Evolutionary conservation across 2,888 invertebrate species (phyloP).

Genomic region (Papilio gigon): DNA sequence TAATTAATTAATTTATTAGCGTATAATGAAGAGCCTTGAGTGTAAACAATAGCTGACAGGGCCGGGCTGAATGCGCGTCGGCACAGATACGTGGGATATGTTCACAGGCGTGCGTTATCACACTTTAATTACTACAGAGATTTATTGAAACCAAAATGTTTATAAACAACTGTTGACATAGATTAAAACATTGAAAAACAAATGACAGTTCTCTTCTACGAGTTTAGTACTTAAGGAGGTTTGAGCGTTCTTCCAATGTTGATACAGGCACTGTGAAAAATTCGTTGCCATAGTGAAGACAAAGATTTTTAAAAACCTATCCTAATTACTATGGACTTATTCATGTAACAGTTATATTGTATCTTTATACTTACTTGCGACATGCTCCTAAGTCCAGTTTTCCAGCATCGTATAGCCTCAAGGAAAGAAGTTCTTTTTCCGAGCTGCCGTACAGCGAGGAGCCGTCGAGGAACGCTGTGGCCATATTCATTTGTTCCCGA

Average conservation of each 20-base stretch:
- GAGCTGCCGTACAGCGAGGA: slow-evolving; percentile 91
- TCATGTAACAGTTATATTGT: not conserved
- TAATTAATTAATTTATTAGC: slow-evolving; percentile 39
- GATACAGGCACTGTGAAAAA: not conserved
- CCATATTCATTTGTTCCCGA: slow-evolving; percentile 93
- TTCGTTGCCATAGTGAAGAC: not conserved
- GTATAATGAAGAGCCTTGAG: slow-evolving; percentile 36
- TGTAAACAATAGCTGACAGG: slow-evolving; percentile 43
- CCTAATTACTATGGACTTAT: not conserved
- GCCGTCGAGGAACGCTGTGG: slow-evolving; percentile 91
- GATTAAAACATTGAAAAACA: not conserved
- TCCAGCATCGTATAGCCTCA: slow-evolving; percentile 88
- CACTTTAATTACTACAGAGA: slow-evolving; percentile 8
- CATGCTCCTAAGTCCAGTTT: slow-evolving; percentile 86
- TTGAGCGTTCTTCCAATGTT: not conserved
- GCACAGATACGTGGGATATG: slow-evolving; percentile 38
- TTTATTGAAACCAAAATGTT: slow-evolving; percentile 5
- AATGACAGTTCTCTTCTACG: too few relatives aligned
- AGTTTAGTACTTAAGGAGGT: too few relatives aligned
- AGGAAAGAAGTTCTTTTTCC: slow-evolving; percentile 85
- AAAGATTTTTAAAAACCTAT: not conserved
- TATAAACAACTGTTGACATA: not conserved
- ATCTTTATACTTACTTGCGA: slow-evolving; percentile 75
- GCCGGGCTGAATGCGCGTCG: slow-evolving; percentile 28
- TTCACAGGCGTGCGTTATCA: slow-evolving; percentile 32